Evolutionary conservation across 2,888 invertebrate species (phyloP).

Genomic region (Amiota communis): DNA sequence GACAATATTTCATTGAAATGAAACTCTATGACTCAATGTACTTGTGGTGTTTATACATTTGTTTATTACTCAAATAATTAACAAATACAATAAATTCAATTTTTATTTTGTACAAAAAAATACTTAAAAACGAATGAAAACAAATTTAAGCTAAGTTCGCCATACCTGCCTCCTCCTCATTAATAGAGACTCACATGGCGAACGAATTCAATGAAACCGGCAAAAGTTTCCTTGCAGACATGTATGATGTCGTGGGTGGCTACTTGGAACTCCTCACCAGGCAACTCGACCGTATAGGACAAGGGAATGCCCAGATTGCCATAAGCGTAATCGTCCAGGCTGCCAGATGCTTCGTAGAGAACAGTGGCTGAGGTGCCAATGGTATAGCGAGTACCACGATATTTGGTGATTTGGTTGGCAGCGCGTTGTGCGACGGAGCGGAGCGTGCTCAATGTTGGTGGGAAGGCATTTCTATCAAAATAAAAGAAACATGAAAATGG

Average conservation of each 20-base stretch:
- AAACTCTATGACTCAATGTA: too few species aligned
- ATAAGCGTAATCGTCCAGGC: conserved; percentile 80
- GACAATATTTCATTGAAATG: too few species aligned
- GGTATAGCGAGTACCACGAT: conserved; percentile 73
- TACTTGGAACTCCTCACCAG: conserved; percentile 75
- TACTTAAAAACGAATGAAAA: conserved; percentile 44
- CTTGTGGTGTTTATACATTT: background rate
- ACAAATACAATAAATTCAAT: conserved; percentile 67
- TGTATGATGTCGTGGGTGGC: conserved; percentile 68
- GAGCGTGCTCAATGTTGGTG: conserved; percentile 67
- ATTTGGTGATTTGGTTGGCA: conserved; percentile 71
- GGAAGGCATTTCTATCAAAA: conserved; percentile 59
- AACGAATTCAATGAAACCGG: conserved; percentile 71
- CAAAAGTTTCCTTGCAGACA: conserved; percentile 72
- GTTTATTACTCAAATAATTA: conserved; percentile 50
- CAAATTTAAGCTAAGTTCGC: conserved; percentile 15
- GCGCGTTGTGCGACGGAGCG: conserved; percentile 70
- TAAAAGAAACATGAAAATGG: conserved; percentile 29
- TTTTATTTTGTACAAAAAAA: conserved; percentile 23
- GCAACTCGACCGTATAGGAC: conserved; percentile 79
- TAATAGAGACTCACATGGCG: conserved; percentile 70
- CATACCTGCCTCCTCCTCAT: background rate
- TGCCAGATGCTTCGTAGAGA: conserved; percentile 77
- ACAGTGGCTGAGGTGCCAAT: conserved; percentile 76
- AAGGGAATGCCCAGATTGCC: conserved; percentile 76